Conservation (phyloP, 1,140 invertebrate species). For the Tachypleus tridentatus region DNA sequence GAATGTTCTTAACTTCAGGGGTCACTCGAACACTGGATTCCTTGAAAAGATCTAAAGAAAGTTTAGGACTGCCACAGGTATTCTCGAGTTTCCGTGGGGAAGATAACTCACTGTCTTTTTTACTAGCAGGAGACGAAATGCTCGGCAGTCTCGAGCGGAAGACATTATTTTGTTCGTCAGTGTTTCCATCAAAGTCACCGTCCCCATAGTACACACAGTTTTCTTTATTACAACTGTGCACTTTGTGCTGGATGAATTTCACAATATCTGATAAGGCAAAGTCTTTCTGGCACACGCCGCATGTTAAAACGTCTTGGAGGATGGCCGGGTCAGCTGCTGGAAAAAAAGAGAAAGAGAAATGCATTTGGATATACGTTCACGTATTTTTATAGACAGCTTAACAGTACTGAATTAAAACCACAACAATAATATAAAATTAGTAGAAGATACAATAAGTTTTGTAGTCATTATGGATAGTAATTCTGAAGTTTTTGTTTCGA, state of each 20-base stretch:
- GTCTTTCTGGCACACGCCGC: slow-evolving; percentile 76
- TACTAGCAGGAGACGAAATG: not conserved
- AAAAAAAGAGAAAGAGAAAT: too few species aligned
- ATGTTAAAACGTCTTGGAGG: slow-evolving; percentile 72
- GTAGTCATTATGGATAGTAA: too few species aligned
- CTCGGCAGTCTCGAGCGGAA: slow-evolving; percentile 2
- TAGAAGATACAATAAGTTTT: too few species aligned
- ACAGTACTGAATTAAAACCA: too few species aligned
- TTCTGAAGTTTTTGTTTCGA: too few species aligned
- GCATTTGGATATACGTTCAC: too few species aligned
- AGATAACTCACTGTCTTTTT: slow-evolving; percentile 1
- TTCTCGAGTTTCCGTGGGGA: slow-evolving; percentile 1
- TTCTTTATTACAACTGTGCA: slow-evolving; percentile 55
- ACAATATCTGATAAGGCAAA: slow-evolving; percentile 86
- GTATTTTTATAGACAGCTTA: too few species aligned
- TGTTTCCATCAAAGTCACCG: slow-evolving; percentile 1
- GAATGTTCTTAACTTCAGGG: not conserved
- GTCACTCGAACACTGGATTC: not conserved
- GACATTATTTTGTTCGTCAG: not conserved
- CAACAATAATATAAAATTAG: too few species aligned
- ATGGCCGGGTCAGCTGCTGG: slow-evolving; percentile 59
- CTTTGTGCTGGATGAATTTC: slow-evolving; percentile 90
- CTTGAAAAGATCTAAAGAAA: not conserved
- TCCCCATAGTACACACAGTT: slow-evolving; percentile 29
- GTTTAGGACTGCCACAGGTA: too few species aligned